These are phyloP conservation scores for Drosophila kambysellisi DNA, from an alignment of 2,888 invertebrate genomes.

Conservation along the genomic window DNA sequence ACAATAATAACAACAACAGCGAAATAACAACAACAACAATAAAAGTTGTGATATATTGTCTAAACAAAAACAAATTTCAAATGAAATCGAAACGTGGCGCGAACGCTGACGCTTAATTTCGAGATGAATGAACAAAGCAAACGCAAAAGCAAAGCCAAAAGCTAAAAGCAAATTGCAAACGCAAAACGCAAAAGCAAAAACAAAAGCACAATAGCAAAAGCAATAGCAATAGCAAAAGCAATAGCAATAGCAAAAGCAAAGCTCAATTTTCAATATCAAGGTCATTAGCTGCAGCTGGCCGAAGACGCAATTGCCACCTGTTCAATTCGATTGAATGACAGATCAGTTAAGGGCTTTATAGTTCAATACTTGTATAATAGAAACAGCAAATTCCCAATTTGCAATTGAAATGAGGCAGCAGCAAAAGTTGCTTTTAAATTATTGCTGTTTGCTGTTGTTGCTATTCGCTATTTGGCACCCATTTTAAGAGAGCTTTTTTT, in stretches of 20 bases:
- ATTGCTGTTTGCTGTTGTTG: slow-evolving; percentile 11
- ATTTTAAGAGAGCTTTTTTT: slow-evolving; percentile 37
- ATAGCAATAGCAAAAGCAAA: slow-evolving; percentile 32
- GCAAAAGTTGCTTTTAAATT: slow-evolving; percentile 31
- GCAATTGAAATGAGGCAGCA: slow-evolving; percentile 64
- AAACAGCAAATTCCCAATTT: slow-evolving; percentile 40
- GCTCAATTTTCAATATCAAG: slow-evolving; percentile 82
- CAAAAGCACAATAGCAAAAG: slow-evolving; percentile 7
- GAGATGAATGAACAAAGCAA: slow-evolving; percentile 70
- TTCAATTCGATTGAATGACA: slow-evolving; percentile 19
- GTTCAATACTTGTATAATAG: slow-evolving; percentile 36
- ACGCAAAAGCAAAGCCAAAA: slow-evolving; percentile 33
- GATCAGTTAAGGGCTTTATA: slow-evolving; percentile 9
- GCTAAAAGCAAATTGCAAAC: slow-evolving; percentile 6
- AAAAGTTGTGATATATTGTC: slow-evolving; percentile 66
- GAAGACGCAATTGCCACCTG: slow-evolving; percentile 59
- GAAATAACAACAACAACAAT: slow-evolving; percentile 36
- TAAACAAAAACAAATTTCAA: slow-evolving; percentile 69
- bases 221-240: slow-evolving; percentile 34
- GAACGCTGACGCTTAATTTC: slow-evolving; percentile 21
- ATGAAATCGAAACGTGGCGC: slow-evolving; percentile 71
- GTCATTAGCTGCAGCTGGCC: slow-evolving; percentile 74
- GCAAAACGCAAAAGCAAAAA: background rate
- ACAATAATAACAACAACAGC: slow-evolving; percentile 34
- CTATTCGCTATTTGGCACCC: slow-evolving; percentile 48